A percentile compares a stretch with the other conserved stretches of the same genome.
Conservation (phyloP, 2,113 vertebrate genomes). For the Dissostichus mawsoni region DNA sequence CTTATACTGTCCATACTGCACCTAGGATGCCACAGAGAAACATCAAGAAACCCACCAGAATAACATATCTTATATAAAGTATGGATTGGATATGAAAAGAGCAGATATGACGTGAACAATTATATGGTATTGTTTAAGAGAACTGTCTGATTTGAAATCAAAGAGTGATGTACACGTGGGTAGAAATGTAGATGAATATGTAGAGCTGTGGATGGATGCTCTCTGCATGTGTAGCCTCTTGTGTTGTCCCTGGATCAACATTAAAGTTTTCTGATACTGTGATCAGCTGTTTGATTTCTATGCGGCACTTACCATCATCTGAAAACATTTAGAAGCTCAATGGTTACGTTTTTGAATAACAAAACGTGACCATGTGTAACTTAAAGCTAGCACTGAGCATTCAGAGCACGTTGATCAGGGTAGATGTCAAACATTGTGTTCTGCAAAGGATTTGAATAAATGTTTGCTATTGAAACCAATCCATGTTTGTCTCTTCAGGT, state of each 20-base stretch:
- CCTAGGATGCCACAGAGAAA: constrained; percentile 10
- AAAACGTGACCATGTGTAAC: neutral
- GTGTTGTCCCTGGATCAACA: constrained; percentile 62
- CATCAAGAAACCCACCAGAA: neutral
- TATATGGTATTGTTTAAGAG: constrained; percentile 24
- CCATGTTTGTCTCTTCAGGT: constrained; percentile 15
- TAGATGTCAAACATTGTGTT: constrained; percentile 62
- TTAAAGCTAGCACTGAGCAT: neutral
- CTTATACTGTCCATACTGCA: constrained; percentile 23
- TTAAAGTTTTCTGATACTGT: constrained; percentile 66
- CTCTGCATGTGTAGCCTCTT: constrained; percentile 70
- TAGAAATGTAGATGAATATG: constrained; percentile 46
- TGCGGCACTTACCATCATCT: constrained; percentile 39
- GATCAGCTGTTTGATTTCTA: constrained; percentile 62
- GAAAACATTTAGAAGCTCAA: constrained; percentile 7
- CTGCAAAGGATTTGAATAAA: constrained; percentile 80
- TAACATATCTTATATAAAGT: constrained; percentile 11
- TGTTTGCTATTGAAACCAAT: constrained; percentile 71
- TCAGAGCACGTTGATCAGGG: constrained; percentile 53
- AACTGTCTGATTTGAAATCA: constrained; percentile 39
- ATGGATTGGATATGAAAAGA: constrained; percentile 23
- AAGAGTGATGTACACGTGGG: constrained; percentile 44
- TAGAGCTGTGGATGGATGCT: constrained; percentile 64
- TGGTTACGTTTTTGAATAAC: constrained; percentile 25
- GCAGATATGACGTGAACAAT: neutral